These are phyloP conservation scores for Philopotamus ludificatus DNA, from an alignment of 1,140 invertebrate genomes.

Conservation along the genomic window DNA sequence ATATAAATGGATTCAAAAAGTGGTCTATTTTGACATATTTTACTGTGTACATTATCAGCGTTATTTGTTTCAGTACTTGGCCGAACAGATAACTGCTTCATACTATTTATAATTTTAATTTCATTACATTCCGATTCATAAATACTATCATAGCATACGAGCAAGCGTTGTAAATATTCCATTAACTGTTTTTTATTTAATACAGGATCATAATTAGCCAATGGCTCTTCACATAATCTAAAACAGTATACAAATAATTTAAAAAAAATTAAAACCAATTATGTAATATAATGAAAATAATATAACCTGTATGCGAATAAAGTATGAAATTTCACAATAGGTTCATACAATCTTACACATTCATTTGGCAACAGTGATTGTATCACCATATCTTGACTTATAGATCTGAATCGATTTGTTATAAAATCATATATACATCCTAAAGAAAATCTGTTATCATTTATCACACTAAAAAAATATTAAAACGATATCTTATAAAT, in stretches of 20 bases:
- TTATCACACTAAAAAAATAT: conserved; percentile 28
- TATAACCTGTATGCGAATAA: conserved; percentile 27
- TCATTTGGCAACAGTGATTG: conserved; percentile 20
- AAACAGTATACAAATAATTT: too few species aligned
- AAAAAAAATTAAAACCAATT: conserved; percentile 6
- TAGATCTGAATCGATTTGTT: conserved; percentile 32
- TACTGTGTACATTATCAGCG: too few species aligned
- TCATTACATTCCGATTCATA: conserved; percentile 40
- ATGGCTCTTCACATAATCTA: conserved; percentile 33
- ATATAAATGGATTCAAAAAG: conserved; percentile 60
- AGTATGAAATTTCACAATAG: conserved; percentile 34
- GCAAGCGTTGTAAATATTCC: conserved; percentile 31
- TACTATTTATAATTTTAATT: conserved; percentile 30
- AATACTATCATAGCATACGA: conserved; percentile 35
- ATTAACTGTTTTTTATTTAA: conserved; percentile 34
- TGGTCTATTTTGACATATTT: conserved; percentile 43
- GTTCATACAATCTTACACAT: conserved; percentile 34
- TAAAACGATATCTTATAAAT: too few species aligned
- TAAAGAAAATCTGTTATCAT: conserved; percentile 25
- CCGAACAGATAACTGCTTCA: too few species aligned
- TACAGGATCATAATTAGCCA: conserved; percentile 29
- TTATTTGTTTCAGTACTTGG: too few species aligned
- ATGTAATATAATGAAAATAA: conserved; percentile 8
- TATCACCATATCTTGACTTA: conserved; percentile 36
- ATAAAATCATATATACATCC: conserved; percentile 30